Evolutionary conservation across 2,888 invertebrate species (phyloP), one percentile per base, ranked within the genome.

Genomic region (Phortica okadai): DNA sequence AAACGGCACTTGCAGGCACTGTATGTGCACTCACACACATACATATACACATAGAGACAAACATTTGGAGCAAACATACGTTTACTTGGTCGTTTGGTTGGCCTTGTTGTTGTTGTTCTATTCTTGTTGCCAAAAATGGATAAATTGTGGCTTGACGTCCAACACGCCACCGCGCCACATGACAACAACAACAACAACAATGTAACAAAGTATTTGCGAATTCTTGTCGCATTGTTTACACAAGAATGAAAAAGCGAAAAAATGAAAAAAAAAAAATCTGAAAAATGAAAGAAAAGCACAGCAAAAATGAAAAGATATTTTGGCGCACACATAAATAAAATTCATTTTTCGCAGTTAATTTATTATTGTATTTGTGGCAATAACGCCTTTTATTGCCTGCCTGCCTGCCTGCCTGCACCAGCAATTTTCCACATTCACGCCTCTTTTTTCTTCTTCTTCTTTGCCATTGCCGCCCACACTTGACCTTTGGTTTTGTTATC

Each of bases 171-270:
- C 21, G 1, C 21, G 21, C 21, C 21, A 10, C 45, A 8, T 45
- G 45, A 10, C 45, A 50, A 11, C 8, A 11, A 50, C 50, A 50
- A 50, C 50, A 14, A 50, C 8, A 50, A 50, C 14, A 50, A 33
- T 33, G 33, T 33, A 33, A 33, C 33, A 33, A 33, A 33, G 33
- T 50, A 50, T 50, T 50, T 50, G 50, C 50, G 41, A 64, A 64
- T 64, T 64, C 64, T 64, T 64, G 64, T 64, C 64, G 64, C 64
- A 64, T 64, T 64, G 64, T 41, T 62, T 62, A 21, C 25, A 21
- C 10, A 16, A 21, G 14, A 21, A 21, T 25, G 33, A 33, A 33
- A 33, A 50, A 50, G 66, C 42, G 66, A 14, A 66, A 16, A 67
- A 10, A 44, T 44, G 21, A 21, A 21, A 21, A 21, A 21, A 21